phyloP scores from a whole-genome alignment of 2,888 invertebrate genomes.

The Ellobium chinense region DNA sequence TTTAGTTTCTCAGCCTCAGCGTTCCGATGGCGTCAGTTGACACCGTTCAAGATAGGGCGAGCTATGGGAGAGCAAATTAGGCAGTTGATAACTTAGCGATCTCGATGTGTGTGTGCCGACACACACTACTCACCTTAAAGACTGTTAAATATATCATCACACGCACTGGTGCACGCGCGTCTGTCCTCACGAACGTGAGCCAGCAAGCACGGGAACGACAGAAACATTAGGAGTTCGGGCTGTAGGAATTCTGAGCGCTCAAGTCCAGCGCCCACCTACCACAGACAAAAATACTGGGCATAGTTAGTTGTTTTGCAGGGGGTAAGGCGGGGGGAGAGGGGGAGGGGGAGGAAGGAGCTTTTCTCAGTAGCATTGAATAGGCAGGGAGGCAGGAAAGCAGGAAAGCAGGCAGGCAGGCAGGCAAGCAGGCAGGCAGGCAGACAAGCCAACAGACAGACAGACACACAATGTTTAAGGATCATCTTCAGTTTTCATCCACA shows the following conservation, averaged over 20 bases:
- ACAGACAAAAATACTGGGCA: no score
- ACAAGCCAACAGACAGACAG: no score
- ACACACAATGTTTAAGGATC: no score
- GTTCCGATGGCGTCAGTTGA: not conserved
- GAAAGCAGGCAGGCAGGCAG: no score
- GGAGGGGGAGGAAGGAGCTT: no score
- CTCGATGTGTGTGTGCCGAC: conserved; percentile 8
- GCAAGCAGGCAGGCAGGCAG: no score
- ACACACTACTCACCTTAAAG: not conserved
- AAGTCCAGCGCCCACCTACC: not conserved
- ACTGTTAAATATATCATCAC: not conserved
- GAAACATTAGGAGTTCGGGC: not conserved
- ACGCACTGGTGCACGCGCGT: not conserved
- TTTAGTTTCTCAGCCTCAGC: not conserved
- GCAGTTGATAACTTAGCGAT: conserved; percentile 4
- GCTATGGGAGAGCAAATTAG: conserved; percentile 24
- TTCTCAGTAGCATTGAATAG: no score
- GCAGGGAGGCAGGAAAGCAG: no score
- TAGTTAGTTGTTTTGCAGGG: no score
- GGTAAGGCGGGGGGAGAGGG: no score
- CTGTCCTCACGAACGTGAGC: not conserved
- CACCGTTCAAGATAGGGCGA: conserved; percentile 7
- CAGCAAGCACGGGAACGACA: not conserved
- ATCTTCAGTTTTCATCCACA: no score
- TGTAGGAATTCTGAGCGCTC: not conserved